phyloP scores from a whole-genome alignment of 2,797 vertebrate species.

The Acanthiza pusilla region DNA sequence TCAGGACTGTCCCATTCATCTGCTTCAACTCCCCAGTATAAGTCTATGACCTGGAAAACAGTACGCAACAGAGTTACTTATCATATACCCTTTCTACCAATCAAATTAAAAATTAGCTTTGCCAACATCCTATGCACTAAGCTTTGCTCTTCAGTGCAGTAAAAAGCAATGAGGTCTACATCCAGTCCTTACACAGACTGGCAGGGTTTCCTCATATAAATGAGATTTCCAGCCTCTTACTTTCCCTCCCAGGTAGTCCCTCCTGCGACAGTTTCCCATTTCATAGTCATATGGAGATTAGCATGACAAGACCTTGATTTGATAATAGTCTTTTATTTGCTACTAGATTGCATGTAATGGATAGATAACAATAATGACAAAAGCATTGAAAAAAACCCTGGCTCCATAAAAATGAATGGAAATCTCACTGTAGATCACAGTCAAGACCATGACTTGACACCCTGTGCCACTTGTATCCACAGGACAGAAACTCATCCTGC shows the following conservation, averaged over 20 bases:
- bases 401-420: not conserved
- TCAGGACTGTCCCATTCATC: constrained; percentile 96
- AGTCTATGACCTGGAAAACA: constrained; percentile 88
- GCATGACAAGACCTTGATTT: not conserved
- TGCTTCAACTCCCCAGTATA: constrained; percentile 92
- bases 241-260: not conserved
- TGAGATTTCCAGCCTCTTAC: not conserved
- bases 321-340: not conserved
- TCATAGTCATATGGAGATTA: not conserved
- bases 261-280: not conserved
- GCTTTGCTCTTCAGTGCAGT: not conserved
- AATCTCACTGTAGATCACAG: not conserved
- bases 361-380: not conserved
- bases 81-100: not conserved
- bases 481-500: not conserved
- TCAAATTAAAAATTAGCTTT: not conserved
- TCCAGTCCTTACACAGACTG: not conserved
- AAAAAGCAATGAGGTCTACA: not conserved
- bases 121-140: not conserved
- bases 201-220: not conserved
- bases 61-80: not conserved
- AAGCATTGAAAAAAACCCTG: not conserved
- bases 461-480: not conserved
- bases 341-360: not conserved
- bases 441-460: not conserved